Percentiles rank a stretch among this genome's conserved stretches.
Conservation (phyloP, 2,888 invertebrate genomes). For the Caradrina kadenii region DNA sequence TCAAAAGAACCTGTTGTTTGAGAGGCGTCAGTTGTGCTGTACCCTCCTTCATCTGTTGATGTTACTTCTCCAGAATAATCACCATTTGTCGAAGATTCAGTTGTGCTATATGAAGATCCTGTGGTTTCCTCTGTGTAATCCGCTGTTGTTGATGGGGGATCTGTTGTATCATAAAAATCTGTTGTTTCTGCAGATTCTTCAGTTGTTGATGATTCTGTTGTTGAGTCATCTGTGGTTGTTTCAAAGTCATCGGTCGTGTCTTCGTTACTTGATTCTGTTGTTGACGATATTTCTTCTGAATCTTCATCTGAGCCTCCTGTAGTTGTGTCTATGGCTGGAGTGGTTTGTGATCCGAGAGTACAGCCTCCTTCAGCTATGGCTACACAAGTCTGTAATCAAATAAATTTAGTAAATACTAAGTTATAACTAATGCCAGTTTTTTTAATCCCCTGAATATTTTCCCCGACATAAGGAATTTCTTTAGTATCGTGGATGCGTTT, state of each 20-base stretch:
- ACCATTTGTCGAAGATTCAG: slow-evolving; percentile 6
- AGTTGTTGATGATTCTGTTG: slow-evolving; percentile 10
- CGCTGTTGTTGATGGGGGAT: neutral
- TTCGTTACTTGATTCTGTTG: slow-evolving; percentile 12
- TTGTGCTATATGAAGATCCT: slow-evolving; percentile 1
- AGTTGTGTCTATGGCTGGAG: slow-evolving; percentile 20
- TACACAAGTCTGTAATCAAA: slow-evolving; percentile 39
- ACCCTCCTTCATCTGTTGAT: neutral
- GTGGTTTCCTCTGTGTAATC: neutral
- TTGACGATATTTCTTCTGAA: slow-evolving; percentile 2
- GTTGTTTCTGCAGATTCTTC: slow-evolving; percentile 9
- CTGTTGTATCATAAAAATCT: slow-evolving; percentile 7
- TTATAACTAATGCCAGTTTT: neutral
- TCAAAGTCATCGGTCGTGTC: slow-evolving; percentile 22
- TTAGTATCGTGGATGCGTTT: too few relatives aligned
- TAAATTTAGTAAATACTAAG: neutral
- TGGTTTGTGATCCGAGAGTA: slow-evolving; percentile 37
- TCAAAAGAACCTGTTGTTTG: neutral
- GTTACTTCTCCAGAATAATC: slow-evolving; percentile 21
- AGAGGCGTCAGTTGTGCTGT: too few relatives aligned
- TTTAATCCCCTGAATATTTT: too few relatives aligned
- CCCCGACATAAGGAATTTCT: too few relatives aligned
- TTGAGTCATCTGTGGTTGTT: slow-evolving; percentile 11
- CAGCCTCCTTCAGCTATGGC: slow-evolving; percentile 51
- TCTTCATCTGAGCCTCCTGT: slow-evolving; percentile 1